These are phyloP conservation scores for Ctenosaura bakeri DNA, from an alignment of 2,797 vertebrate genomes.

Conservation along the genomic window DNA sequence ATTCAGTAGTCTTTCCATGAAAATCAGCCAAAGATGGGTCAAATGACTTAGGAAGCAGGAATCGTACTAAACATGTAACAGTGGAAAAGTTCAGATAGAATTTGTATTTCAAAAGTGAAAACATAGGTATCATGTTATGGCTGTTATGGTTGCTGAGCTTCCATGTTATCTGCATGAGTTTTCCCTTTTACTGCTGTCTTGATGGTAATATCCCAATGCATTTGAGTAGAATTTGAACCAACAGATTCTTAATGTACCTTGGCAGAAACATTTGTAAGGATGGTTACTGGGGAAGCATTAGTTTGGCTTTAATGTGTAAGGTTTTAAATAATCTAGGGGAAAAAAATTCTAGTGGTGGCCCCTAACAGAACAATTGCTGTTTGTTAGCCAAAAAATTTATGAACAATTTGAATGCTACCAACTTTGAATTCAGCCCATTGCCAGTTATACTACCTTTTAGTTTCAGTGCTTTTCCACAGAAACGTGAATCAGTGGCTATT, in stretches of 20 bases:
- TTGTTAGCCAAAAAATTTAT: not conserved
- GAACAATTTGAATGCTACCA: not conserved
- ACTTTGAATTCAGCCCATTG: not conserved
- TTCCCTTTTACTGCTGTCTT: not conserved
- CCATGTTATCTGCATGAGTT: not conserved
- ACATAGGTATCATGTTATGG: not conserved
- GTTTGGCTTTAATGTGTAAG: not conserved
- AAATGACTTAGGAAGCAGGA: constrained; percentile 2
- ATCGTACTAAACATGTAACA: not conserved
- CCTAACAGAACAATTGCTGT: not conserved
- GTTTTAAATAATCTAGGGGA: not conserved
- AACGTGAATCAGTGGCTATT: not conserved
- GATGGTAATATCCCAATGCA: not conserved
- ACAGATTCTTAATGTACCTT: not conserved
- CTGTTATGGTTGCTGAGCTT: not conserved
- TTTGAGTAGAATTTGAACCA: not conserved
- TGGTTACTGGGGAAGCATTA: not conserved
- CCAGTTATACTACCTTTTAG: not conserved
- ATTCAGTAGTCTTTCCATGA: not conserved
- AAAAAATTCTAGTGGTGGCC: not conserved
- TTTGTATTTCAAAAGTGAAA: constrained; percentile 12
- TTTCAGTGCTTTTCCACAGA: not conserved
- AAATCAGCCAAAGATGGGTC: not conserved
- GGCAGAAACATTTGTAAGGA: not conserved
- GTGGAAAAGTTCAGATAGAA: not conserved